Evolutionary conservation across 2,797 vertebrate species (phyloP).

Genomic region (Acanthurus lineatus): DNA sequence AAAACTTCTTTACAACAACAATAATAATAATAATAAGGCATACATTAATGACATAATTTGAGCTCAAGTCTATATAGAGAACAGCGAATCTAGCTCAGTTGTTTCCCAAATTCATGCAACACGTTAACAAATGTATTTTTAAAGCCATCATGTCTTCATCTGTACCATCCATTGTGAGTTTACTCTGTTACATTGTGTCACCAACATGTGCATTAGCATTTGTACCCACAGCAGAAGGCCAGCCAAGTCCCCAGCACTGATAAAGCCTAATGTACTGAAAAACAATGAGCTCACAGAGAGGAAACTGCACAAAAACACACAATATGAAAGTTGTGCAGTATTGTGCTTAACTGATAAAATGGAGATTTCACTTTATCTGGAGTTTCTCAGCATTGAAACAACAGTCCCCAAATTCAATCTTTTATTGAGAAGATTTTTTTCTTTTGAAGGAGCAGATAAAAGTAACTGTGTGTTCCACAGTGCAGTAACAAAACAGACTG

Average conservation of each 20-base stretch:
- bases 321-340: not conserved
- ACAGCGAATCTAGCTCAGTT: not conserved
- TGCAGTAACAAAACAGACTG: constrained; percentile 77
- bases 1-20: too few relatives aligned
- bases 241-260: constrained; percentile 23
- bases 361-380: constrained; percentile 53
- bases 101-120: not conserved
- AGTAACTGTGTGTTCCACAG: constrained; percentile 71
- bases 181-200: constrained; percentile 22
- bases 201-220: constrained; percentile 26
- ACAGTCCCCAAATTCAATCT: constrained; percentile 31
- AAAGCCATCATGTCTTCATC: not conserved
- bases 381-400: constrained; percentile 55
- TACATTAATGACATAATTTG: not conserved
- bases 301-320: constrained; percentile 29
- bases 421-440: constrained; percentile 37
- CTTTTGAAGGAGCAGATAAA: constrained; percentile 60
- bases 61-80: not conserved
- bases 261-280: constrained; percentile 19
- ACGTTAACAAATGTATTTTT: not conserved
- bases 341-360: constrained; percentile 48
- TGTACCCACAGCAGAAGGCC: constrained; percentile 31
- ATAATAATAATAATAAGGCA: not conserved
- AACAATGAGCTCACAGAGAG: constrained; percentile 51
- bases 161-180: not conserved